Conservation (phyloP, 2,888 invertebrate genomes). For the Pharmacophagus antenor region DNA sequence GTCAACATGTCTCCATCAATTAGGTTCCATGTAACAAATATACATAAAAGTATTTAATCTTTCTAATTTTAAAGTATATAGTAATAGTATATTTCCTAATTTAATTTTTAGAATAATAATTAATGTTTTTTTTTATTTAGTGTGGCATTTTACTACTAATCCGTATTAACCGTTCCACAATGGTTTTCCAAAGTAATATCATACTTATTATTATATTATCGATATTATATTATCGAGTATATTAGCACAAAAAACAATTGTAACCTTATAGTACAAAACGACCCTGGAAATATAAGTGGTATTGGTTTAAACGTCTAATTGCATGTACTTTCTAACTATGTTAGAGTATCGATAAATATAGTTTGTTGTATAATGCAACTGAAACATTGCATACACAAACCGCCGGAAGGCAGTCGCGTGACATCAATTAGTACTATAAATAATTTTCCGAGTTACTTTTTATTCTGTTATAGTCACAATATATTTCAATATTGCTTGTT, state of each 20-base stretch:
- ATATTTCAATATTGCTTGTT: not conserved
- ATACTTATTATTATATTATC: too few relatives aligned
- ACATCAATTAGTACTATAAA: conserved; percentile 28
- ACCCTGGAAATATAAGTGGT: not conserved
- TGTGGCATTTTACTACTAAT: too few relatives aligned
- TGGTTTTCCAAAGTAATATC: too few relatives aligned
- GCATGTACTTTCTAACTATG: conserved; percentile 15
- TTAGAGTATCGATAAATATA: conserved; percentile 21
- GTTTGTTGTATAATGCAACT: conserved; percentile 15
- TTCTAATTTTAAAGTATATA: too few relatives aligned
- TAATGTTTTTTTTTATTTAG: too few relatives aligned
- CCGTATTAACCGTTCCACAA: too few relatives aligned
- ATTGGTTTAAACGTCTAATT: not conserved
- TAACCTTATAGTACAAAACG: not conserved
- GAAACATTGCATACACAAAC: conserved; percentile 14
- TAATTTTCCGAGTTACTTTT: conserved; percentile 10
- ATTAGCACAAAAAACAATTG: not conserved
- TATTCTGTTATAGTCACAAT: not conserved
- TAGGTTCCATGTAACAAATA: too few relatives aligned
- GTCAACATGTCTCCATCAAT: too few relatives aligned
- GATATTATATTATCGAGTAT: too few relatives aligned
- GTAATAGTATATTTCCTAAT: too few relatives aligned
- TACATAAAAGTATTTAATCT: too few relatives aligned
- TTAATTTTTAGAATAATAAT: too few relatives aligned
- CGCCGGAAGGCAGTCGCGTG: conserved; percentile 13